Percentiles rank a stretch among this genome's conserved stretches.
These are phyloP conservation scores for Zaprionus africanus DNA, from an alignment of 1,140 invertebrate genomes.

Conservation along the genomic window DNA sequence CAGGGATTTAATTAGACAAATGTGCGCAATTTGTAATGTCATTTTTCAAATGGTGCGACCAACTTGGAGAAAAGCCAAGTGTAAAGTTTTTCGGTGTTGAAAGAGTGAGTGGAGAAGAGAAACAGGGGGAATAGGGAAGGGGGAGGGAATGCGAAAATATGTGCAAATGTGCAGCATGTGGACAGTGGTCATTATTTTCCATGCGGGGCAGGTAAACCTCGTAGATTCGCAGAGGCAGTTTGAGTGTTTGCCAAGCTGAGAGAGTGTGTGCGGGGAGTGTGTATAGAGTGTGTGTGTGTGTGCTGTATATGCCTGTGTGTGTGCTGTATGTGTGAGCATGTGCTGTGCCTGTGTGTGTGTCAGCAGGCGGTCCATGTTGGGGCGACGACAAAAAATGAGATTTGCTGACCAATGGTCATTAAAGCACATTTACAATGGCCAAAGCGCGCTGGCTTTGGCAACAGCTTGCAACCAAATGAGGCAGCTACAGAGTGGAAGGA, in stretches of 20 bases:
- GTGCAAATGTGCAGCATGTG: slow-evolving; percentile 81
- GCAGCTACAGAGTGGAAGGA: slow-evolving; percentile 8
- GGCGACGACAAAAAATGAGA: slow-evolving; percentile 78
- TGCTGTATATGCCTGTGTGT: not conserved
- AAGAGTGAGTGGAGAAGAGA: slow-evolving; percentile 28
- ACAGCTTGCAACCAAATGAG: slow-evolving; percentile 42
- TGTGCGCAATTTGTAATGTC: slow-evolving; percentile 83
- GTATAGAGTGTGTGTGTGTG: slow-evolving; percentile 38
- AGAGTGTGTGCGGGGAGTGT: not conserved
- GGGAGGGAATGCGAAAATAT: slow-evolving; percentile 68
- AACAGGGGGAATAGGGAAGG: not conserved
- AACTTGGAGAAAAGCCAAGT: slow-evolving; percentile 65
- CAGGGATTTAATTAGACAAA: slow-evolving; percentile 84
- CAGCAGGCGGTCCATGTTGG: slow-evolving; percentile 69
- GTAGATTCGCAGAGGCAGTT: slow-evolving; percentile 42
- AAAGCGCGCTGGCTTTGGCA: slow-evolving; percentile 40
- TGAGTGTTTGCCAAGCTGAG: slow-evolving; percentile 54
- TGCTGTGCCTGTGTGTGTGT: slow-evolving; percentile 24
- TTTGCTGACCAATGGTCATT: slow-evolving; percentile 83
- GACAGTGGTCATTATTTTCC: slow-evolving; percentile 80
- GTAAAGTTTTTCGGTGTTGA: slow-evolving; percentile 73
- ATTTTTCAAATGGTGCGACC: slow-evolving; percentile 75
- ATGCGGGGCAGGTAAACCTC: slow-evolving; percentile 51
- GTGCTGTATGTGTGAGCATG: slow-evolving; percentile 36
- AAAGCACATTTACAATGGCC: slow-evolving; percentile 83